Percentiles rank a stretch among this genome's conserved stretches.
Evolutionary conservation across 2,113 vertebrate species (phyloP).

Genomic region (Thomomys bottae): DNA sequence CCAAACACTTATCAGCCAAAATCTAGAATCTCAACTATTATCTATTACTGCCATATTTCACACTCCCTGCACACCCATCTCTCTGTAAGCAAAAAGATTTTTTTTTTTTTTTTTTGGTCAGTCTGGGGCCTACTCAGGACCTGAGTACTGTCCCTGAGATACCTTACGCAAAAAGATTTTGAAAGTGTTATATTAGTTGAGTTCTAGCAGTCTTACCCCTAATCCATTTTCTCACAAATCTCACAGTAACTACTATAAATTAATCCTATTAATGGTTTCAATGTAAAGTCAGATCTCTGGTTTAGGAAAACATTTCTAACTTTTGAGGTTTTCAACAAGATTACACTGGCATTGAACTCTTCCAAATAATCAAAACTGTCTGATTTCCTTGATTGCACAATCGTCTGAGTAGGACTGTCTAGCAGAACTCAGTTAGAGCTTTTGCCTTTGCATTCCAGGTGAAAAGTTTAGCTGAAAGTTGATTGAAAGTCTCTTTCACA

Average conservation of each 20-base stretch:
- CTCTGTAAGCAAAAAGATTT: constrained; percentile 24
- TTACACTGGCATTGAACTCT: not conserved
- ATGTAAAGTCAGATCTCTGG: constrained; percentile 28
- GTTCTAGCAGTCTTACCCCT: not conserved
- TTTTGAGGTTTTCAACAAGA: constrained; percentile 21
- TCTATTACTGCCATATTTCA: constrained; percentile 9
- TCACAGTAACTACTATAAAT: not conserved
- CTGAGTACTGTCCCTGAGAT: no score
- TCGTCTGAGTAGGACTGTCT: not conserved
- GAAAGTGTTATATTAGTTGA: not conserved
- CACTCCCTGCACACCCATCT: not conserved
- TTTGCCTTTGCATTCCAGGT: constrained; percentile 39
- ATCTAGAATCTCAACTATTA: constrained; percentile 39
- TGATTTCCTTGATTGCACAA: constrained; percentile 10
- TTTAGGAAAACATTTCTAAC: constrained; percentile 33
- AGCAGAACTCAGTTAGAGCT: constrained; percentile 25
- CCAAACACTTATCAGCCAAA: constrained; percentile 42
- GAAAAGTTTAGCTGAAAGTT: constrained; percentile 33
- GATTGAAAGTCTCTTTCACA: constrained; percentile 28
- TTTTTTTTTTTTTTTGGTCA: no score
- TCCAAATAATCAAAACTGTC: constrained; percentile 13
- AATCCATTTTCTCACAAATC: constrained; percentile 17
- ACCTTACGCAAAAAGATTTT: constrained; percentile 23
- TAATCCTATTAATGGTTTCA: not conserved
- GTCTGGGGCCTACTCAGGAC: no score